Percentiles rank a stretch among this genome's conserved stretches.
These are phyloP conservation scores for Magallana gigas DNA, from an alignment of 1,140 invertebrate species.

Conservation along the genomic window DNA sequence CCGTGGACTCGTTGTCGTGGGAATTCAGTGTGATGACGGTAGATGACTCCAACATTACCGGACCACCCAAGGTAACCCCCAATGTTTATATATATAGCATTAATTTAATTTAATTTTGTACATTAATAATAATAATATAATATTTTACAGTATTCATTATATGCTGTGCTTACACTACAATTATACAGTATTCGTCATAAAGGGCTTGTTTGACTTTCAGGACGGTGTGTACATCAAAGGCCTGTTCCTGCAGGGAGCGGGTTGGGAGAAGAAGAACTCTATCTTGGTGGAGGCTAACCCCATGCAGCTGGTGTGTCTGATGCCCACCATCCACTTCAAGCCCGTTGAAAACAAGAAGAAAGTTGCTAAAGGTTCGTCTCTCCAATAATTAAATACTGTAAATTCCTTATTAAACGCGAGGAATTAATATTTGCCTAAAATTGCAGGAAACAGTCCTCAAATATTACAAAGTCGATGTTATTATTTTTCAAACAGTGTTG, in stretches of 20 bases:
- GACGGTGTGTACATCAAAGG: conserved; percentile 80
- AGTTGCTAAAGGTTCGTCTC: conserved; percentile 82
- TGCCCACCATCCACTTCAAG: conserved; percentile 81
- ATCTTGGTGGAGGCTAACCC: conserved; percentile 79
- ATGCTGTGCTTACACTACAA: too few species aligned
- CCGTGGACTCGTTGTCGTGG: conserved; percentile 80
- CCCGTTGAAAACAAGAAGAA: conserved; percentile 86
- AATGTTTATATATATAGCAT: background rate
- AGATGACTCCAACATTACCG: conserved; percentile 75
- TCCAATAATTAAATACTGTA: too few species aligned
- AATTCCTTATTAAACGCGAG: too few species aligned
- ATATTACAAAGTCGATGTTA: too few species aligned
- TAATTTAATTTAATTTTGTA: too few species aligned
- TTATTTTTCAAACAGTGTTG: too few species aligned
- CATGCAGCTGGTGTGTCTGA: conserved; percentile 79
- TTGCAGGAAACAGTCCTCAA: too few species aligned
- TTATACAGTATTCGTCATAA: background rate
- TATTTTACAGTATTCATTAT: too few species aligned
- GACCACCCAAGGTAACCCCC: conserved; percentile 75
- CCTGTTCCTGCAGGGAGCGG: conserved; percentile 79
- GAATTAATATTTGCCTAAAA: too few species aligned
- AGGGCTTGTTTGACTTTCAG: conserved; percentile 61
- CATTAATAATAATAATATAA: too few species aligned
- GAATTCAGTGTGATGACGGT: conserved; percentile 80
- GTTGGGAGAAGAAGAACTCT: conserved; percentile 80